These are phyloP conservation scores for Orthonyx spaldingii DNA, from an alignment of 2,113 vertebrate genomes.

Conservation along the genomic window DNA sequence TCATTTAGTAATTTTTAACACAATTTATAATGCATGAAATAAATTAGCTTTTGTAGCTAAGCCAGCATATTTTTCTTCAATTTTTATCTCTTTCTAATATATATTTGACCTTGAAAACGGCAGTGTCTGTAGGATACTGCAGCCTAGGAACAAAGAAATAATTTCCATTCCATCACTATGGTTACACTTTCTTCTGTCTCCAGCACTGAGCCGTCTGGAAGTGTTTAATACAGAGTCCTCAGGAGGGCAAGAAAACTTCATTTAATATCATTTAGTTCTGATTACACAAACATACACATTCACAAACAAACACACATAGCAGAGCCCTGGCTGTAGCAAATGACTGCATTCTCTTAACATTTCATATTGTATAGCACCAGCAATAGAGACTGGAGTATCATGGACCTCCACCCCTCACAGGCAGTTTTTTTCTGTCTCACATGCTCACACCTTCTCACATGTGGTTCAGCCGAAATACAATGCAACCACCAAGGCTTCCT, in stretches of 20 bases:
- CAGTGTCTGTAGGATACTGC: conserved; percentile 77
- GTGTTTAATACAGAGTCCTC: conserved; percentile 72
- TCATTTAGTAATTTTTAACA: conserved; percentile 76
- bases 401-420: neutral
- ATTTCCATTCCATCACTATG: conserved; percentile 85
- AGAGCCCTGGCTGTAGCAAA: conserved; percentile 56
- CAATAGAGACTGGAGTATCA: neutral
- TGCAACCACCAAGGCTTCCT: neutral
- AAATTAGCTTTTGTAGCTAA: conserved; percentile 77
- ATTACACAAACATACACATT: conserved; percentile 62
- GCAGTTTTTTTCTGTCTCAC: conserved; percentile 7
- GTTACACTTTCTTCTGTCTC: conserved; percentile 79
- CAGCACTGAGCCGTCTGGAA: conserved; percentile 54
- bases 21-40: conserved; percentile 77
- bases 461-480: conserved; percentile 8
- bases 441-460: neutral
- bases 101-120: conserved; percentile 81
- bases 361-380: neutral
- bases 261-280: conserved; percentile 72
- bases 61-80: conserved; percentile 75
- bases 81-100: conserved; percentile 78
- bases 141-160: conserved; percentile 79
- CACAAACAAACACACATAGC: conserved; percentile 17
- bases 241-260: conserved; percentile 71
- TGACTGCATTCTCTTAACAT: conserved; percentile 13